These are phyloP conservation scores for Sitta europaea DNA, from an alignment of 2,113 vertebrate species.

Conservation along the genomic window DNA sequence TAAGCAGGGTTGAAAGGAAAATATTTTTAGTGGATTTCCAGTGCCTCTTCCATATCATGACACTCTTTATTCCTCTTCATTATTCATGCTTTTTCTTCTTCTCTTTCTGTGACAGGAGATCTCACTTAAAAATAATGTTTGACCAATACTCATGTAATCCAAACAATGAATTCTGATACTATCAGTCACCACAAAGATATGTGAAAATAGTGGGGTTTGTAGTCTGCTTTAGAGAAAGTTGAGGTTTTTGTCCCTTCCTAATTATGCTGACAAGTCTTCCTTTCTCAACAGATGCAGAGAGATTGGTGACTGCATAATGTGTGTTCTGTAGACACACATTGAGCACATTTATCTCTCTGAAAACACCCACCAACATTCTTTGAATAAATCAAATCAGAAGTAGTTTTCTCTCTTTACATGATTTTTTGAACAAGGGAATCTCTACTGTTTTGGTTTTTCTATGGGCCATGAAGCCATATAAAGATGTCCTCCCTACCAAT, in stretches of 20 bases:
- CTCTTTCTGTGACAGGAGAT: background rate
- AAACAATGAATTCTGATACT: background rate
- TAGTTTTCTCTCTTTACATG: background rate
- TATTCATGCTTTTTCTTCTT: background rate
- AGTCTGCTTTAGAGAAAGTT: background rate
- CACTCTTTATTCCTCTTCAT: background rate
- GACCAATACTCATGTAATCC: background rate
- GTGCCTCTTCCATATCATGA: background rate
- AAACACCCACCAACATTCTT: rapidly evolving
- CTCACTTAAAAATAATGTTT: background rate
- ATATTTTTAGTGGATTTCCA: background rate
- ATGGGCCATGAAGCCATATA: background rate
- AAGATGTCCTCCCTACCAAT: background rate
- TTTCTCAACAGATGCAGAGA: background rate
- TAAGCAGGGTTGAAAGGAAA: background rate
- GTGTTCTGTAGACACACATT: background rate
- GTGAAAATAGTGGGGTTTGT: background rate
- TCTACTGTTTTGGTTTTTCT: background rate
- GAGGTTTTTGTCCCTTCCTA: background rate
- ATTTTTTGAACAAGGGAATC: background rate
- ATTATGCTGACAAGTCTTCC: background rate
- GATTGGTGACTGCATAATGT: background rate
- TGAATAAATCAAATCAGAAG: background rate
- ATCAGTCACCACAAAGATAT: background rate
- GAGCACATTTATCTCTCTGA: background rate